Conservation (phyloP, 1,140 invertebrate species). For the Rhagoletis pomonella region DNA sequence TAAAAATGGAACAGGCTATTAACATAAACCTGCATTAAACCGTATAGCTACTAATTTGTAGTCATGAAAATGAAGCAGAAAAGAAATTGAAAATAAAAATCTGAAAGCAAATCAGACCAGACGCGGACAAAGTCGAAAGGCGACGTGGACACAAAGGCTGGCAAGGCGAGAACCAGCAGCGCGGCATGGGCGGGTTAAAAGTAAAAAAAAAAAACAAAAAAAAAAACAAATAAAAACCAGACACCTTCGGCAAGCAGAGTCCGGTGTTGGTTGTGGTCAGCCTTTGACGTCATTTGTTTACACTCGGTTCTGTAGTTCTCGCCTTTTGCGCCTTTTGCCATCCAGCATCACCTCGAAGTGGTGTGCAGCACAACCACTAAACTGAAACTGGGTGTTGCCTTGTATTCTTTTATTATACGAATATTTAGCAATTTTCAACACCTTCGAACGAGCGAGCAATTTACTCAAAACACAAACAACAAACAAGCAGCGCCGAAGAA, state of each 20-base stretch:
- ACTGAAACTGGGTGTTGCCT: conserved; percentile 20
- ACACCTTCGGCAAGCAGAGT: not conserved
- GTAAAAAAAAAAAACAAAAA: not conserved
- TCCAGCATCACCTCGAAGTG: too few species aligned
- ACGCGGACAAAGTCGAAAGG: not conserved
- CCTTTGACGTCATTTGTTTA: conserved; percentile 50
- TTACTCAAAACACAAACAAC: not conserved
- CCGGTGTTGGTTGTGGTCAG: not conserved
- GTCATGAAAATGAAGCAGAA: not conserved
- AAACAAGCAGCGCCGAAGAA: not conserved
- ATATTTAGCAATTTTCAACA: conserved; percentile 52
- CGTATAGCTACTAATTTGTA: conserved; percentile 11
- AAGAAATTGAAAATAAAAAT: not conserved
- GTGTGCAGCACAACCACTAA: not conserved
- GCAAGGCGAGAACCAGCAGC: too few species aligned
- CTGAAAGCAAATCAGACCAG: not conserved
- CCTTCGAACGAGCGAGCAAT: conserved; percentile 38
- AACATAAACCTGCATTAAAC: conserved; percentile 35
- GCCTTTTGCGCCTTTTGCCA: not conserved
- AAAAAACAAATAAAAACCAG: not conserved
- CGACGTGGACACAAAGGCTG: too few species aligned
- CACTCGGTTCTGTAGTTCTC: not conserved
- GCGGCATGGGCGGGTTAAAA: not conserved
- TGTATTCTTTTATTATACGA: conserved; percentile 43
- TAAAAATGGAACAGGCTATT: not conserved